Base-by-base conservation (phyloP, 1,140 invertebrate species). In the Pogonognathellus flavescens region DNA sequence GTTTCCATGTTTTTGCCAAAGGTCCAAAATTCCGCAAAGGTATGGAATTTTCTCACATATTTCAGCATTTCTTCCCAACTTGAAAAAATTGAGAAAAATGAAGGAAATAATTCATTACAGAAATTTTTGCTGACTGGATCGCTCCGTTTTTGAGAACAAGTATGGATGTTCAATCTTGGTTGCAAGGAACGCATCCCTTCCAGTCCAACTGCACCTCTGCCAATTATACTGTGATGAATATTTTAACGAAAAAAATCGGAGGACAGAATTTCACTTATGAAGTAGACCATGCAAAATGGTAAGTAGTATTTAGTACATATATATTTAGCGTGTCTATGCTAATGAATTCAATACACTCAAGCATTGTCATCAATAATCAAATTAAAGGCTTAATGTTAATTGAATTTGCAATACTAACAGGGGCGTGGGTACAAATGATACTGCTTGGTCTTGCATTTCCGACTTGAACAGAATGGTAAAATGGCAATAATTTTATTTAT, bases 261-360 rank as follows among this genome's bases (percentile, higher is more conserved):
- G 50, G 76, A n/a, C 72, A 87, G n/a, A 84, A 82, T 41, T 97
- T 96, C 89, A 92, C 92, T n/a, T 94, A 93, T 5, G 93, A 93
- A 16, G 92, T 93, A 60, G 97, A 98, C 91, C 97, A 98, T 91
- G 96, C 96, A 0, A 99, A 99, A 91, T 98, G 97, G 96, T 95
- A 95, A 0, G 93, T 1, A 41, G 6, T 41, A 41, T 41, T 41
- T 41, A 41, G 31, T 41, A 41, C 31, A 41, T n/a, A n/a, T n/a
- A n/a, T n/a, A n/a, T n/a, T n/a, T n/a, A n/a, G n/a, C n/a, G n/a
- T n/a, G n/a, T n/a, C n/a, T n/a, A n/a, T n/a, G n/a, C n/a, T n/a
- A n/a, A n/a, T n/a, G n/a, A n/a, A n/a, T n/a, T n/a, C n/a, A n/a
- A n/a, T n/a, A n/a, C n/a, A n/a, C n/a, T n/a, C n/a, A n/a, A n/a